These are phyloP conservation scores for Drosophila villosipedis DNA, from an alignment of 2,888 invertebrate species.

Conservation along the genomic window DNA sequence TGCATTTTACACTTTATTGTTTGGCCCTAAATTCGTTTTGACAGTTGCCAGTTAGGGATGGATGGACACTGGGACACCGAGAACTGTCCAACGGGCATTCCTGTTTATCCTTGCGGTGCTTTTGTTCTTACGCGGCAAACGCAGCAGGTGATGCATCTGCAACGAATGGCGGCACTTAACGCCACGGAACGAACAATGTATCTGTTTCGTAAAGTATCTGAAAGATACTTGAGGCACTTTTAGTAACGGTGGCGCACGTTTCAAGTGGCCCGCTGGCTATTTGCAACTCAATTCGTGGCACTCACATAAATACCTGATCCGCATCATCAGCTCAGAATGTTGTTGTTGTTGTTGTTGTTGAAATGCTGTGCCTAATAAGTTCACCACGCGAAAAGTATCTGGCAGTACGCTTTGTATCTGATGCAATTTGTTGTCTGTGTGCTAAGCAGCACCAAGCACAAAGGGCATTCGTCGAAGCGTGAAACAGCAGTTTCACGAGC, in stretches of 20 bases:
- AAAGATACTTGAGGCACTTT: constrained; percentile 38
- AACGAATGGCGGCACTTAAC: constrained; percentile 73
- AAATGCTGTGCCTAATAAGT: constrained; percentile 68
- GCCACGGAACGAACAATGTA: constrained; percentile 46
- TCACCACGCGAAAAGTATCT: constrained; percentile 42
- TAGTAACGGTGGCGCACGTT: constrained; percentile 73
- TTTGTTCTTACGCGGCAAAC: constrained; percentile 55
- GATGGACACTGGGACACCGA: neutral
- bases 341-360: constrained; percentile 17
- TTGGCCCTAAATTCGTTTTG: constrained; percentile 63
- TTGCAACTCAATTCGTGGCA: constrained; percentile 80
- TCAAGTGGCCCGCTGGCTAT: constrained; percentile 71
- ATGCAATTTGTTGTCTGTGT: constrained; percentile 69
- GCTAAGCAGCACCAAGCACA: constrained; percentile 33
- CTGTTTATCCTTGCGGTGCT: constrained; percentile 73
- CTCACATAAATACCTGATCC: constrained; percentile 71
- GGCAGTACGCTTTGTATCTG: constrained; percentile 49
- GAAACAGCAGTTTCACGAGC: constrained; percentile 79
- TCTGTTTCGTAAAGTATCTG: constrained; percentile 40
- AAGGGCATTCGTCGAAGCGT: constrained; percentile 76
- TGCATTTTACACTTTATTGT: constrained; percentile 59
- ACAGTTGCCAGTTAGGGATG: constrained; percentile 59
- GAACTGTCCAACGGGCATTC: constrained; percentile 45
- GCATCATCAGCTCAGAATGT: neutral
- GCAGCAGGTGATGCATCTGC: constrained; percentile 54